These are phyloP conservation scores for Drosophila anomelani DNA, from an alignment of 2,888 invertebrate species.

Conservation along the genomic window DNA sequence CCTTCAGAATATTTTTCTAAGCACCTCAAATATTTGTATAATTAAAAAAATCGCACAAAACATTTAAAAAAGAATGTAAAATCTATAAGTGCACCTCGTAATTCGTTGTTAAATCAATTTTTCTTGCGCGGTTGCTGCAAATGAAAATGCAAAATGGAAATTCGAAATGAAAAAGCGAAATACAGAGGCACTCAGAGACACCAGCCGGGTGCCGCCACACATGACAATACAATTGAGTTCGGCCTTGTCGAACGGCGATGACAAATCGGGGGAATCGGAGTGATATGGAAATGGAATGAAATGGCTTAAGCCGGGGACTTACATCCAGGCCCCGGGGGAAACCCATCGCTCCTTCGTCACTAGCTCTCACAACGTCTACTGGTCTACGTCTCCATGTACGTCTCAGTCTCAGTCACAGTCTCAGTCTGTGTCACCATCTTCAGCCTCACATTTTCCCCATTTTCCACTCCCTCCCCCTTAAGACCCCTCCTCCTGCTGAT, in stretches of 20 bases:
- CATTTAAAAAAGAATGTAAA: too few species aligned
- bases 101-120: background rate
- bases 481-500: slow-evolving; percentile 3
- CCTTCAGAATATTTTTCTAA: too few species aligned
- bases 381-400: background rate
- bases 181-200: slow-evolving; percentile 14
- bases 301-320: slow-evolving; percentile 42
- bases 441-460: too few species aligned
- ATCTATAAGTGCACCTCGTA: too few species aligned
- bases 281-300: slow-evolving; percentile 37
- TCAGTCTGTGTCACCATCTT: background rate
- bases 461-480: background rate
- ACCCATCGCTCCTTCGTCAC: background rate
- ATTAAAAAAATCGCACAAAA: too few species aligned
- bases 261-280: slow-evolving; percentile 34
- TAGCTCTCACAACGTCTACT: slow-evolving; percentile 1
- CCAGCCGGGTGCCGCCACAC: slow-evolving; percentile 12
- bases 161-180: slow-evolving; percentile 14
- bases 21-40: too few species aligned
- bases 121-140: slow-evolving; percentile 8
- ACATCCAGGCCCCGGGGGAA: slow-evolving; percentile 14
- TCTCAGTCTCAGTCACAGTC: background rate
- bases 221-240: slow-evolving; percentile 45
- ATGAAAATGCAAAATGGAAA: slow-evolving; percentile 28
- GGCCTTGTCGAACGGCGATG: slow-evolving; percentile 41